Evolutionary conservation across 1,140 invertebrate genomes (phyloP), one percentile per base, ranked within the genome.

Genomic region (Pomphorhynchus laevis): DNA sequence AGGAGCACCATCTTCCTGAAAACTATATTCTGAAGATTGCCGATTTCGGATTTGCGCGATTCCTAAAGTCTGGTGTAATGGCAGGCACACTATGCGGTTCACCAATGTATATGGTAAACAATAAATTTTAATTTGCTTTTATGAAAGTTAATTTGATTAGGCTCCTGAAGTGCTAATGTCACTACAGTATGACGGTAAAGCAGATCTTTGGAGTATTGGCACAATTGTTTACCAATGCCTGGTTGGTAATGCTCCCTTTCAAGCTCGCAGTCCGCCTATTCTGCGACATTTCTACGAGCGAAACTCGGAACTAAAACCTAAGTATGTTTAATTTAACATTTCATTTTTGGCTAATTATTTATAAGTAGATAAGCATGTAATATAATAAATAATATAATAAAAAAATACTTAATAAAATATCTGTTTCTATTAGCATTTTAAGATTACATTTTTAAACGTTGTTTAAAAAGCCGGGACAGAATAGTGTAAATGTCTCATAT

Each of bases 111-210:
- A 95, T 95, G 86, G 73, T 74, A 54, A 56, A 54, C n/a, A n/a
- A n/a, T n/a, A n/a, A n/a, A n/a, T 52, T 20, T 8, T 2, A 16
- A 24, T 8, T 38, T 38, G 9, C 31, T 12, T 20, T 21, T 31
- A 6, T 29, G n/a, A 11, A 25, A 20, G 6, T 40, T 40, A 40
- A 34, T 12, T 21, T 38, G 16, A 20, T 25, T 54, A 74, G 72
- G 82, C 82, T 22, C 82, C 84, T 1, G 84, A 98, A 67, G 86
- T 98, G 24, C 93, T 98, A 47, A 93, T 95, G 84, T 91, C 82
- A 2, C 59, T 84, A 35, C 76, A 91, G 52, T 98, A 98, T 55
- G 77, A 89, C 62, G 80, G 80, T 12, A 95, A 95, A 62, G 89
- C 86, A 31, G 86, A 95, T 61, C 62, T 95, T 40, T 98, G 86